These are phyloP conservation scores for Syngnathoides biaculeatus DNA, from an alignment of 2,113 vertebrate species.

Conservation along the genomic window DNA sequence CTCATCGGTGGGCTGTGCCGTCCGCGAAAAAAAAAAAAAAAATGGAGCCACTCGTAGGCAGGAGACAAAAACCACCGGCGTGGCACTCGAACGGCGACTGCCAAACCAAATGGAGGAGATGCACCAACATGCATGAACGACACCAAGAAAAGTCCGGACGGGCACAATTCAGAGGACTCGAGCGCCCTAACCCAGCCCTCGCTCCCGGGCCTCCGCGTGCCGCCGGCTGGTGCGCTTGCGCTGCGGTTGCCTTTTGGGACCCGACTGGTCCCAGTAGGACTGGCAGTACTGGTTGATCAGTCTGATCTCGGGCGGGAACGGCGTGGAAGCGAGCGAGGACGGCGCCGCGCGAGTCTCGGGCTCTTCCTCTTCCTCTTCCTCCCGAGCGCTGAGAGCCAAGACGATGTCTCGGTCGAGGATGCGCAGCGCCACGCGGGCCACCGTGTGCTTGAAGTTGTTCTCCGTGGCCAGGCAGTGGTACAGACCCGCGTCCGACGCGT, in stretches of 20 bases:
- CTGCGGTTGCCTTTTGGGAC: slow-evolving; percentile 57
- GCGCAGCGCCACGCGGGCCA: slow-evolving; percentile 73
- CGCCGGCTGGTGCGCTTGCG: slow-evolving; percentile 68
- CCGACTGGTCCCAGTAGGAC: slow-evolving; percentile 73
- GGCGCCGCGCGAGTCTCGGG: slow-evolving; percentile 31
- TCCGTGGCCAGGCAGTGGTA: slow-evolving; percentile 82
- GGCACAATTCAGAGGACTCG: slow-evolving; percentile 15
- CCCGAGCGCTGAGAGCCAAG: slow-evolving; percentile 70
- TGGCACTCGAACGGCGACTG: slow-evolving; percentile 23
- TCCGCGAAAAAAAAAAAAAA: too few relatives aligned
- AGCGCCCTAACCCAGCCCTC: slow-evolving; percentile 62
- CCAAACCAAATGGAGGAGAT: slow-evolving; percentile 29
- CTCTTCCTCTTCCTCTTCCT: slow-evolving; percentile 53
- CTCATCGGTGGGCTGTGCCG: slow-evolving; percentile 37
- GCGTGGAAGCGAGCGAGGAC: slow-evolving; percentile 32
- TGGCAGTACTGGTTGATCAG: slow-evolving; percentile 78
- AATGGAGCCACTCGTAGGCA: slow-evolving; percentile 18
- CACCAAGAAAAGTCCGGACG: slow-evolving; percentile 46
- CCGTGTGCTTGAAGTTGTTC: slow-evolving; percentile 80
- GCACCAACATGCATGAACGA: slow-evolving; percentile 35
- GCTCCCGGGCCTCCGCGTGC: slow-evolving; percentile 70
- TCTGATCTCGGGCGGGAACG: slow-evolving; percentile 66
- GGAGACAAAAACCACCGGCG: slow-evolving; percentile 1
- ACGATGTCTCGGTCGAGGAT: slow-evolving; percentile 78
- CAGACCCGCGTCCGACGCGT: slow-evolving; percentile 71